Base-by-base conservation (phyloP, 2,888 invertebrate species). In the Leucophenga montana region DNA sequence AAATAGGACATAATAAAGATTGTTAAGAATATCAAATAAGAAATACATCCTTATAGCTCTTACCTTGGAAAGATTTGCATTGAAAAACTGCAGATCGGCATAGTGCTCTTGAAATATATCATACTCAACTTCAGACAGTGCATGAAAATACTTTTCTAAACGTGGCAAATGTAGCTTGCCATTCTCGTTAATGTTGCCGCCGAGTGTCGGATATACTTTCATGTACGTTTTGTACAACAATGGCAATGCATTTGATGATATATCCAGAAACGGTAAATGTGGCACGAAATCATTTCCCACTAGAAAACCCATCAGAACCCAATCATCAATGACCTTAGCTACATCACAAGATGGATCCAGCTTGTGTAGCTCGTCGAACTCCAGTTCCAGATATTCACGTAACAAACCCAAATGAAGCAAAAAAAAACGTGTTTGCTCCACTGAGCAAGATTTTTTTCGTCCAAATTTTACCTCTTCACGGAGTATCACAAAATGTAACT, bases 281-380 rank as follows among this genome's bases (percentile, higher is more conserved):
- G 99, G 99, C 82, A 99, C 95, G 89, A 99, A 99, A 89, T 99
- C 99, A 86, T 99, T 99, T 74, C 99, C 99, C 13, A 99, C 96
- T 27, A 99, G 89, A 88, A 98, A 98, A 0, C 97, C 97, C 97
- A 99, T 97, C 18, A 99, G 88, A 33, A 99, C 94, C 98, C 99
- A 99, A 88, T 99, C 99, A 86, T 99, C 99, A 31, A 99, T 96
- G 67, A 99, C 92, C 75, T 93, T 93, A 85, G 98, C 97, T 78
- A 98, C 91, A 87, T 97, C 94, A 88, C 98, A 96, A 0, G 92
- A 89, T 8, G 96, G 85, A 16, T 91, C 90, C 0, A 74, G 56
- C 8, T 91, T 90, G 83, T 93, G 93, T n/a, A 96, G 86, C 0
- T 89, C 81, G 71, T 92, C 90, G 89, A 99, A 99, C 88, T 99